Base-by-base conservation (phyloP, 2,888 invertebrate species). In the Ophioninae sp. region DNA sequence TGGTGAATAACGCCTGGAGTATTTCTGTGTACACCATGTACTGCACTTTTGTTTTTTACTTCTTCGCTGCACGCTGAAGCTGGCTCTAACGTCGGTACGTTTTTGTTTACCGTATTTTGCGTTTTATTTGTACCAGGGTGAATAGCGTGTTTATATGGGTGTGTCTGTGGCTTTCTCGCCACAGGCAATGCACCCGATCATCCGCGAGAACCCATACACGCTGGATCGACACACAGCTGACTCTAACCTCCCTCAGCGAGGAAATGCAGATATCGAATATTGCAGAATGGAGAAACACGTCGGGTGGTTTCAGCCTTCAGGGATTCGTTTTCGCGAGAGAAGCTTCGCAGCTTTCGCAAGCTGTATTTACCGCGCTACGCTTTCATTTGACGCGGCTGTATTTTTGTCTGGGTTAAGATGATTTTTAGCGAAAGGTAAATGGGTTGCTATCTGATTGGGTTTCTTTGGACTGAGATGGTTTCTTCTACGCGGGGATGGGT, bases 61-160 rank as follows among this genome's bases (percentile, higher is more conserved):
- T 20, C 37, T 39, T 23, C 44, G 17, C 6, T 44, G 5, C 56
- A 17, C 30, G 37, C n/a, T 37, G n/a, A 13, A 77, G 22, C 68
- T 44, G 10, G 41, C 51, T 10, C 58, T 64, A 64, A 76, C 44
- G 68, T 22, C 37, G 13, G 44, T 59, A 65, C 68, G 65, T 74
- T 79, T 68, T 61, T 37, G 30, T 59, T 64, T 63, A 67, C 56
- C 10, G 30, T 72, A 76, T 83, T 76, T 58, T 72, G 44, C 67
- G 67, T 79, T 79, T 79, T 76, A 76, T 83, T 79, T 79, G 73
- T 63, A 76, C 79, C 3, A 30, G 63, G 41, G 20, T 73, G 10
- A 8, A 41, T 17, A 6, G 23, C 20, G 63, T 44, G 51, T 63
- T 51, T 51, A 17, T 23, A 17, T 63, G 61, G 59, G 69, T 51